A percentile compares a stretch with the other conserved stretches of the same genome.
Evolutionary conservation across 2,888 invertebrate genomes (phyloP).

Genomic region (Argyresthia goedartella): DNA sequence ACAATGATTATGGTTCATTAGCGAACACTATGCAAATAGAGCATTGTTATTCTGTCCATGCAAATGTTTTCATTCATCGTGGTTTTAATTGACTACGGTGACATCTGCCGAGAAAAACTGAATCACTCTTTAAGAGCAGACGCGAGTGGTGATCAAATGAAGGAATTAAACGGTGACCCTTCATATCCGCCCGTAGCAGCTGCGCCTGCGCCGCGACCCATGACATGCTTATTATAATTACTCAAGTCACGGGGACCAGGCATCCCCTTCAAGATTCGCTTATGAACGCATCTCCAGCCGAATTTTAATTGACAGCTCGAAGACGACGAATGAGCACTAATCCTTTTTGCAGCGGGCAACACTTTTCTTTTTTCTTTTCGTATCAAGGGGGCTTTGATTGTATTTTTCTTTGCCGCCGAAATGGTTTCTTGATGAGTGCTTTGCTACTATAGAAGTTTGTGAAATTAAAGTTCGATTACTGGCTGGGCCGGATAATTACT

Average conservation of each 20-base stretch:
- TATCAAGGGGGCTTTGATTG: too few species aligned
- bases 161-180: conserved; percentile 54
- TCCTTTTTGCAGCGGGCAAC: conserved; percentile 5
- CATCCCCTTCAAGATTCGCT: conserved; percentile 15
- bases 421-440: background rate
- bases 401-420: background rate
- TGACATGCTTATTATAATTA: conserved; percentile 48
- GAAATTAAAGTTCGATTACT: conserved; percentile 25
- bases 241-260: conserved; percentile 24
- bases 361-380: conserved; percentile 1
- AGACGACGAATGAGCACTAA: conserved; percentile 1
- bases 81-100: conserved; percentile 47
- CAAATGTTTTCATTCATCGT: conserved; percentile 62
- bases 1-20: conserved; percentile 58
- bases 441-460: background rate
- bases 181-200: conserved; percentile 58
- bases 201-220: conserved; percentile 29
- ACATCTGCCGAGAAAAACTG: conserved; percentile 65
- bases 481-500: conserved; percentile 12
- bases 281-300: conserved; percentile 7
- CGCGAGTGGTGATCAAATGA: conserved; percentile 44
- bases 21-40: conserved; percentile 51
- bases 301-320: conserved; percentile 7
- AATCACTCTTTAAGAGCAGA: conserved; percentile 53
- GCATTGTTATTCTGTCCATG: conserved; percentile 47